Base-by-base conservation (phyloP, 2,888 invertebrate species). In the Zygothrica quintamaculata region DNA sequence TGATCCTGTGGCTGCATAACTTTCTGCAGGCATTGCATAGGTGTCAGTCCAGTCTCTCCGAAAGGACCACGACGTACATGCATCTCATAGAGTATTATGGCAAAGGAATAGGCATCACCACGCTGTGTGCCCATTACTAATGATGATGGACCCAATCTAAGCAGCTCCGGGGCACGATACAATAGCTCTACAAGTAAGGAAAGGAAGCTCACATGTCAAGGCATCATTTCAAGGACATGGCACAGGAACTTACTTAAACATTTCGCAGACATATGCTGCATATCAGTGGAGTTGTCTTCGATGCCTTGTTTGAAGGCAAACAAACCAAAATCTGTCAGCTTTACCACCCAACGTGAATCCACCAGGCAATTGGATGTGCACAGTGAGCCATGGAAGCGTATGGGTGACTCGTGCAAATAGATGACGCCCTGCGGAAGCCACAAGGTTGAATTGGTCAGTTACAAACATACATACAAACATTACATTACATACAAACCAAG, bases 281-380 rank as follows among this genome's bases (percentile, higher is more conserved):
- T 90, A 70, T 95, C 95, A 0, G 92, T 91, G 18, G 93, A 93
- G 37, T 93, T 94, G 74, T 95, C 93, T 72, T 95, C 94, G 48
- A 88, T 87, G 9, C 95, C 96, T 72, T 93, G 93, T 84, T 97
- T 94, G 89, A 98, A 97, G 88, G 97, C 96, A 74, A 95, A 94
- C 40, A 98, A 92, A 0, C 98, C 98, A 88, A 97, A 98, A 92
- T 98, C 98, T 0, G 97, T 93, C 25, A 98, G 92, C 90, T 99
- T 97, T 44, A 98, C 95, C 60, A 98, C 97, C 98, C 98, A 98
- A 25, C 98, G 94, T 18, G 97, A 97, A 92, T 98, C 98, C 58
- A 98, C 96, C 58, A 98, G 92, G 90, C 98, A 98, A 91, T 98
- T 98, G 36, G 96, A 96, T 0, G 97, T 95, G 84, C 96, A 95